These are phyloP conservation scores for Gallinago stenura DNA, from an alignment of 2,797 vertebrate species.

Conservation along the genomic window DNA sequence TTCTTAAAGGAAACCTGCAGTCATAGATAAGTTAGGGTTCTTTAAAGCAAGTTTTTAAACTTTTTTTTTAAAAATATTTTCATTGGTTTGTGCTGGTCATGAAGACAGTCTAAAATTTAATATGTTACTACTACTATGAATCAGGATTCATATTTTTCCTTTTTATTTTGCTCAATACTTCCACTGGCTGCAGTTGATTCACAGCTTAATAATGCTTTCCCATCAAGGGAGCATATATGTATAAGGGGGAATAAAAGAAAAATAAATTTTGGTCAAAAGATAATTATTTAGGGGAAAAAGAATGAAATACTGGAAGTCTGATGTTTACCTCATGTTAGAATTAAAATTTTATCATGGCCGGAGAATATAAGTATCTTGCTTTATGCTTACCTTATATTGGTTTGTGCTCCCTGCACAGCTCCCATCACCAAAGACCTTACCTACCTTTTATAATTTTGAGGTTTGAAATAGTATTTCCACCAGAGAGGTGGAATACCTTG, in stretches of 20 bases:
- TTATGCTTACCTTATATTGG: not conserved
- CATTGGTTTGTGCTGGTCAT: not conserved
- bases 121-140: not conserved
- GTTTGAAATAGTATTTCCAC: not conserved
- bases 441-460: not conserved
- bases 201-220: not conserved
- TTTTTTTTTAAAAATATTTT: not conserved
- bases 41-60: not conserved
- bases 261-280: not conserved
- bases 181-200: not conserved
- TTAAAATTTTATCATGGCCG: not conserved
- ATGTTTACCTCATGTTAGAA: not conserved
- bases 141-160: not conserved
- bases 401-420: not conserved
- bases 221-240: not conserved
- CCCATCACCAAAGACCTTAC: not conserved
- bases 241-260: not conserved
- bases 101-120: not conserved
- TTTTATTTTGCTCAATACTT: not conserved
- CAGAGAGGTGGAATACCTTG: not conserved
- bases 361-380: not conserved
- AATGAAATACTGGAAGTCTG: not conserved
- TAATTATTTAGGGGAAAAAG: not conserved
- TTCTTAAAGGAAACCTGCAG: not conserved
- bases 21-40: not conserved